Conservation (phyloP, 2,113 vertebrate species). For the Fulica atra region DNA sequence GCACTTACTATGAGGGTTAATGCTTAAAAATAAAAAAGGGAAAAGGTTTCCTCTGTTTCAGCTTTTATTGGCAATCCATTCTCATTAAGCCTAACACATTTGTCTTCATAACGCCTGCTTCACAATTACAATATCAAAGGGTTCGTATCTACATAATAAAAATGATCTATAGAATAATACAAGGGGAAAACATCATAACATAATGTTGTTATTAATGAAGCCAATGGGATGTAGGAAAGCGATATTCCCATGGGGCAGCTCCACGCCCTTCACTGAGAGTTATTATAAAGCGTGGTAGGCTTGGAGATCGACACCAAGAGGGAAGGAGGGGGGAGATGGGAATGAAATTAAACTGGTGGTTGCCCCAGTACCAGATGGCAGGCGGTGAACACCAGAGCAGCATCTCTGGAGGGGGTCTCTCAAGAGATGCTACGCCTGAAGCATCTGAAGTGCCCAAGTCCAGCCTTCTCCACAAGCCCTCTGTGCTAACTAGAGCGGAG, state of each 20-base stretch:
- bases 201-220: slow-evolving; percentile 69
- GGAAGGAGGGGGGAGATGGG: neutral
- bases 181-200: slow-evolving; percentile 60
- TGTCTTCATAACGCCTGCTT: slow-evolving; percentile 78
- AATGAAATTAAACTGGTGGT: neutral
- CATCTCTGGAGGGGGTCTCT: neutral
- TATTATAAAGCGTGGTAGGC: neutral
- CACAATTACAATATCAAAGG: slow-evolving; percentile 80
- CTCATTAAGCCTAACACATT: slow-evolving; percentile 76
- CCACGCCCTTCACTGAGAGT: neutral
- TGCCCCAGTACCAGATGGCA: neutral
- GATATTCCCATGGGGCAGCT: neutral
- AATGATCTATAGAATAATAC: slow-evolving; percentile 71
- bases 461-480: neutral
- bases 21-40: neutral
- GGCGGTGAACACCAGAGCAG: neutral
- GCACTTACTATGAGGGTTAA: neutral
- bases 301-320: neutral
- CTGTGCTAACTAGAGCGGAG: neutral
- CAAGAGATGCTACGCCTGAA: accelerated
- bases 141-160: slow-evolving; percentile 77
- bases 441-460: accelerated
- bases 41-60: slow-evolving; percentile 56
- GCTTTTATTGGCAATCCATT: slow-evolving; percentile 78
- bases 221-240: slow-evolving; percentile 20